A percentile compares a stretch with the other conserved stretches of the same genome.
Conservation (phyloP, 23 tunicate genomes). For the Styela clava region DNA sequence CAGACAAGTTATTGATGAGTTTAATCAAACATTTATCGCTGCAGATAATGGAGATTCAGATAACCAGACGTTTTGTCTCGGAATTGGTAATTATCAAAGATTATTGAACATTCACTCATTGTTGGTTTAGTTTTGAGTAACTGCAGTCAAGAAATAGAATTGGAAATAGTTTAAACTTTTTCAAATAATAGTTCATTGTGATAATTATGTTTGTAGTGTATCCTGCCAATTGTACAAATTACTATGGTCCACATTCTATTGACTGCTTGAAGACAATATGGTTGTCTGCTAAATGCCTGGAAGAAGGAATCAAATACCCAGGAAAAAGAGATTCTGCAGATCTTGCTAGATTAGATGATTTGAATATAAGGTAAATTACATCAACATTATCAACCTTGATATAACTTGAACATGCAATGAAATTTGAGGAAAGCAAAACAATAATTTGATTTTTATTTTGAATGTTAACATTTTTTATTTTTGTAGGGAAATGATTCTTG, state of each 20-base stretch:
- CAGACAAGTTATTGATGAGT: background rate
- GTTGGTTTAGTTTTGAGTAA: no score
- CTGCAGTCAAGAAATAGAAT: no score
- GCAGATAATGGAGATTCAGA: background rate
- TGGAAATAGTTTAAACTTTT: no score
- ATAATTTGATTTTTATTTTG: no score
- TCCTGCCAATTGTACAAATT: constrained; percentile 9
- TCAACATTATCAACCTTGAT: no score
- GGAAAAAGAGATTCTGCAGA: background rate
- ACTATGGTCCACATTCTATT: constrained; percentile 13
- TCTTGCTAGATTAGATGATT: background rate
- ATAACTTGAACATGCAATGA: no score
- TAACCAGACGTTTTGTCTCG: background rate
- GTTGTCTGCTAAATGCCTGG: constrained; percentile 6
- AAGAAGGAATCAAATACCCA: constrained; percentile 12
- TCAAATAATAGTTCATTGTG: no score
- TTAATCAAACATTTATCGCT: background rate
- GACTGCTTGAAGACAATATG: constrained; percentile 28
- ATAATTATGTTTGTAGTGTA: background rate
- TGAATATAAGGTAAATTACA: constrained; percentile 14
- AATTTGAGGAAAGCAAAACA: no score
- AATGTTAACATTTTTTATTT: no score
- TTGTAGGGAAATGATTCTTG: no score
- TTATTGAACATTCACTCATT: no score
- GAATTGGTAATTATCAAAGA: background rate